Base-by-base conservation (phyloP, 2,797 vertebrate species). In the Falco berigora region DNA sequence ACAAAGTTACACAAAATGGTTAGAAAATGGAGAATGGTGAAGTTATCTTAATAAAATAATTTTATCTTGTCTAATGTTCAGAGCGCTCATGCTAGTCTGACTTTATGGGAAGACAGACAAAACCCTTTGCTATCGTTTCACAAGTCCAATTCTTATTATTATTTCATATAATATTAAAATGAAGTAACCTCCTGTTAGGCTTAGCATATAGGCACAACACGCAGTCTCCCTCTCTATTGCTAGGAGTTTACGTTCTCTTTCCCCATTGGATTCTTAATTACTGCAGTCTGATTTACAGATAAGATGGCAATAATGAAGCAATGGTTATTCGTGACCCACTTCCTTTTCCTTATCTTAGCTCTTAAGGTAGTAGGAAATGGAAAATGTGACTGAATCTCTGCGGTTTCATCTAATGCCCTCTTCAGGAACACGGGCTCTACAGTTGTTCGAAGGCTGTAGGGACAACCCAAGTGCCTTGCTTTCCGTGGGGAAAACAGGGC, bases 351-450 rank as follows among this genome's bases (percentile, higher is more conserved):
- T 38, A 22, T 18, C 8, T 21, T 55, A 40, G 19, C 16, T 50
- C 24, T 90, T 3, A 1, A 2, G 13, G 30, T 15, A 21, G 15
- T 12, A 46, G 30, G 9, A 88, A 67, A 53, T 0, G 5, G 64
- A 72, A 86, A 74, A 52, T 3, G 8, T 10, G 11, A 40, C 11
- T 6, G 32, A 61, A 69, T 36, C 5, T 14, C 50, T 14, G 5
- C 40, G 59, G 25, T 61, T 73, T 69, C 52, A 61, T 23, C 44
- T 13, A 56, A 64, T 4, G 15, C 3, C 20, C 27, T 72, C 42
- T 49, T 62, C 42, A 32, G 20, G 20, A 32, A 55, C 0, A 0
- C 2, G 10, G 75, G 11, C 22, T 82, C 56, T n/a, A 10, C 0
- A 1, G 9, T 2, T 18, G 34, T 38, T 52, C 36, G 55, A 68